Evolutionary conservation across 2,797 vertebrate species (phyloP), one percentile per base, ranked within the genome.

Genomic region (Tachyglossus aculeatus): DNA sequence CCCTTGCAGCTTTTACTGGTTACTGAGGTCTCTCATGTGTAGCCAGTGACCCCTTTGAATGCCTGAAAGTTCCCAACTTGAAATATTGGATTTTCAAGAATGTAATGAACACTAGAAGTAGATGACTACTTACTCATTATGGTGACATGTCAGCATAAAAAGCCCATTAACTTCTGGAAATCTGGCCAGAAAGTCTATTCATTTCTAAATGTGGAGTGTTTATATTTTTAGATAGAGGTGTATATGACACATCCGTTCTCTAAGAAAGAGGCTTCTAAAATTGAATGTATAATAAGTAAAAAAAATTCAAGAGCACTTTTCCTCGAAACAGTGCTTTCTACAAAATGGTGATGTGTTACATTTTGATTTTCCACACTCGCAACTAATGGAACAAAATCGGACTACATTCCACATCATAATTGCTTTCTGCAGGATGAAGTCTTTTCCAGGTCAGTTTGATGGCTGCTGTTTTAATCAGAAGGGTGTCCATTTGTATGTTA

Each of bases 401-500:
- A 83, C 84, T 84, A 58, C 56, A 75, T 83, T 86, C 27, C 6
- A 70, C 52, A 7, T 77, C 60, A 58, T 86, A 88, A 92, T 83
- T 86, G 86, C 86, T 85, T 91, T 91, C 82, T 78, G 52, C 0
- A 3, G 77, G 80, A 81, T 77, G 74, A 82, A 63, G 74, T 83
- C 83, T 89, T 86, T 89, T 88, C 48, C 85, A 88, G 81, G 74
- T 80, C 78, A 37, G 34, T 88, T 69, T 77, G 82, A 63, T 55
- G 50, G 73, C 78, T 62, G 89, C 90, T 89, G 80, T 86, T 91
- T 91, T 90, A 92, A 92, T 92, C 88, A 90, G 86, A 88, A 90
- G 51, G 69, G 82, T 88, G 84, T 87, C 90, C 90, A 92, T 92
- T 92, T 92, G 86, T 92, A 92, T 91, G 91, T 89, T 93, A 94